Conservation (phyloP, 2,113 vertebrate species). For the Leiothrix lutea region DNA sequence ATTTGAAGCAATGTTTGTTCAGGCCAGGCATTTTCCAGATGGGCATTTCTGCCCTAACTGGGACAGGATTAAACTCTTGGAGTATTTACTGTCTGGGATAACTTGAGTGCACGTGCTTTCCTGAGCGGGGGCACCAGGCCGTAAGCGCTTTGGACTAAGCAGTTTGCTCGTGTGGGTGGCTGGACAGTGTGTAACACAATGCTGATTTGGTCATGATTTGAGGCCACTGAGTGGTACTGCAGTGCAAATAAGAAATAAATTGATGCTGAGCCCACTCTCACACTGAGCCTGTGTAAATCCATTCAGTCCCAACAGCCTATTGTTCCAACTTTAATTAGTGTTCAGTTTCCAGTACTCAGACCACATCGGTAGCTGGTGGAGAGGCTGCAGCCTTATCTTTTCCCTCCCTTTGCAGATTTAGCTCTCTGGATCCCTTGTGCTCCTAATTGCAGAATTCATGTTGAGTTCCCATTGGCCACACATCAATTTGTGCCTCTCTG, state of each 20-base stretch:
- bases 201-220: background rate
- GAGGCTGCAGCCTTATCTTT: background rate
- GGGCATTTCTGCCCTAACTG: background rate
- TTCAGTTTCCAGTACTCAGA: background rate
- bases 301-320: background rate
- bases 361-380: background rate
- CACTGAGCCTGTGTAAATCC: background rate
- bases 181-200: background rate
- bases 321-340: background rate
- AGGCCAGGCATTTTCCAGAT: background rate
- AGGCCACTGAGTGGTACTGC: background rate
- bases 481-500: rapidly evolving
- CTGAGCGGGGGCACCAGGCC: background rate
- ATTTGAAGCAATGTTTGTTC: background rate
- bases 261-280: background rate
- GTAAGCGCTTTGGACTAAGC: background rate
- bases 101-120: background rate
- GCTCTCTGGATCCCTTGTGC: background rate
- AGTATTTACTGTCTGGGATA: background rate
- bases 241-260: background rate
- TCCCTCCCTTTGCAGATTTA: background rate
- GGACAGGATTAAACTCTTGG: background rate
- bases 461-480: rapidly evolving
- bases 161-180: background rate
- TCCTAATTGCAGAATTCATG: background rate